Evolutionary conservation across 1,140 invertebrate genomes (phyloP), one percentile per base, ranked within the genome.

Genomic region (Brachionus sp.): DNA sequence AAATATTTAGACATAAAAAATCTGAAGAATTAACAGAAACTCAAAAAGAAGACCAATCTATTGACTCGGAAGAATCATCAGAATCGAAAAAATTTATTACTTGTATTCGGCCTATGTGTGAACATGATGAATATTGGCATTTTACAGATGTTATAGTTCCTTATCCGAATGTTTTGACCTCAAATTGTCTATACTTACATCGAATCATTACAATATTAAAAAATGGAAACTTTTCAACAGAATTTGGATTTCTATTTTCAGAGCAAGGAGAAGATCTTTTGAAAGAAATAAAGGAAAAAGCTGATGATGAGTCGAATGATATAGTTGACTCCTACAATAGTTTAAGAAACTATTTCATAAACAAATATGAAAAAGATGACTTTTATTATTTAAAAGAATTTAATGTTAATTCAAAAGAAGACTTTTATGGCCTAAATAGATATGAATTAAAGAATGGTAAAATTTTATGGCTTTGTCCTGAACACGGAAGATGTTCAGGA

Each of bases 401-500:
- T n/a, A 12, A 5, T 10, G 9, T 4, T 1, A 35, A 68, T 16
- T 10, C 3, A 33, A 68, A 68, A 33, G 33, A 35, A 35, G 12
- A n/a, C 29, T 68, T 77, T 6, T 46, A 23, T 44, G 25, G 73
- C 7, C 50, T 57, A 23, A 57, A 57, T 10, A 23, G 19, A 77
- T 88, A 87, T 82, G 86, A 86, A 83, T 84, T 88, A 29, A 87
- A 87, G 16, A 87, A 86, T 85, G 88, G 88, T 16, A 87, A 88
- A 84, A 85, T 87, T 57, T 84, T 86, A 70, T 88, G 88, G 88
- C 83, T 88, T 23, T 88, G 88, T 85, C 64, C 84, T 2, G 70
- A 86, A 33, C 87, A 88, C 75, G 19, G 16, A n/a, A 5, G 19
- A 1, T 9, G 2, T 57, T 16, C 16, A 19, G 50, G 50, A 0